These are phyloP conservation scores for Rhincodon typus DNA, from an alignment of 2,797 vertebrate genomes.

Conservation along the genomic window DNA sequence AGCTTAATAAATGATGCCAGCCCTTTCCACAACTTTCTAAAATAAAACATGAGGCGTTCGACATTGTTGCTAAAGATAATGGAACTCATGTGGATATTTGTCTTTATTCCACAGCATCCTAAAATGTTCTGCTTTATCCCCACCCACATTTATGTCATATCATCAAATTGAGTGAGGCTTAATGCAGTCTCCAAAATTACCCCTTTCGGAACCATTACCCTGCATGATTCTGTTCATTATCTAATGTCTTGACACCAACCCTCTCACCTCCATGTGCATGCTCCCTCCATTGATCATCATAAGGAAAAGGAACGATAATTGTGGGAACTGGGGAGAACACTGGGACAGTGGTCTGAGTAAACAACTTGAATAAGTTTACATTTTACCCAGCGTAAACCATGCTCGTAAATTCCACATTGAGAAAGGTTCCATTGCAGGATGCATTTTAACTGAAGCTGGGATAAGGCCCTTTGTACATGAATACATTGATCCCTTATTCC, in stretches of 20 bases:
- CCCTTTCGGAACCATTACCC: no score
- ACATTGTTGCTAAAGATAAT: no score
- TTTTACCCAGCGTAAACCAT: background rate
- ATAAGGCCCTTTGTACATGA: background rate
- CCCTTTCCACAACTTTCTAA: no score
- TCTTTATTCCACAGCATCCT: no score
- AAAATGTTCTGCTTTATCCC: no score
- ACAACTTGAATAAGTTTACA: background rate
- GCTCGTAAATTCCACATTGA: background rate
- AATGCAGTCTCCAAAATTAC: no score
- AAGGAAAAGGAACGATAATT: background rate
- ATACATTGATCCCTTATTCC: background rate
- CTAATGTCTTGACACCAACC: background rate
- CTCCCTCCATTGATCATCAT: background rate
- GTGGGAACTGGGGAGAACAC: background rate
- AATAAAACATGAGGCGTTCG: no score
- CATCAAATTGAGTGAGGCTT: no score
- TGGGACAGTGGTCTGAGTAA: background rate
- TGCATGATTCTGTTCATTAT: no score
- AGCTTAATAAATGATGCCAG: no score
- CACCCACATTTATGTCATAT: no score
- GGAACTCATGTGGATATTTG: no score
- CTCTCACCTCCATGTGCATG: background rate
- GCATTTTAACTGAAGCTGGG: background rate
- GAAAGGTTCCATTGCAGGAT: background rate